Conservation (phyloP, 2,888 invertebrate genomes). For the Nomada lathburiana region DNA sequence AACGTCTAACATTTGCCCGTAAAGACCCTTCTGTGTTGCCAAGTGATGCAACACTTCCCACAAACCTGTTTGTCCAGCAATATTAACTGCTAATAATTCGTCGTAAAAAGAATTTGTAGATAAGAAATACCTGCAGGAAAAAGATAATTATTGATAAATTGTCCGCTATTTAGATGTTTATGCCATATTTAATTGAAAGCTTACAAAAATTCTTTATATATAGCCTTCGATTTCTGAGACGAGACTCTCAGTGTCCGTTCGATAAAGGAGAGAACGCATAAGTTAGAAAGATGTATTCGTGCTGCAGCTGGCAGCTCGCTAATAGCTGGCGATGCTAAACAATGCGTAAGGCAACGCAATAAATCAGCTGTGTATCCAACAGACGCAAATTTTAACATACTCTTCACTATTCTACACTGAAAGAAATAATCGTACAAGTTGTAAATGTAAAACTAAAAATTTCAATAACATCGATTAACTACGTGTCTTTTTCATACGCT, state of each 20-base stretch:
- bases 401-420: slow-evolving; percentile 87
- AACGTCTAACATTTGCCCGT: slow-evolving; percentile 86
- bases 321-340: slow-evolving; percentile 85
- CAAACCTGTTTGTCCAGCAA: slow-evolving; percentile 88
- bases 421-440: slow-evolving; percentile 40
- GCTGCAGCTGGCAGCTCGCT: slow-evolving; percentile 87
- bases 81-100: slow-evolving; percentile 87
- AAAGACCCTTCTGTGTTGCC: slow-evolving; percentile 86
- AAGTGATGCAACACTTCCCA: slow-evolving; percentile 87
- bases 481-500: background rate
- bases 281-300: slow-evolving; percentile 88
- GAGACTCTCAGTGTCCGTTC: slow-evolving; percentile 85
- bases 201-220: slow-evolving; percentile 85
- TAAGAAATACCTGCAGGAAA: slow-evolving; percentile 85
- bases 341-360: slow-evolving; percentile 87
- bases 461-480: background rate
- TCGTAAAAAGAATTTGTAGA: slow-evolving; percentile 88
- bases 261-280: slow-evolving; percentile 88
- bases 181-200: slow-evolving; percentile 66
- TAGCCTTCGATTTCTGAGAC: slow-evolving; percentile 82
- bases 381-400: slow-evolving; percentile 87
- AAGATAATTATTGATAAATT: slow-evolving; percentile 10
- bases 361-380: slow-evolving; percentile 88
- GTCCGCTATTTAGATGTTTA: background rate
- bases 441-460: background rate